Evolutionary conservation across 2,113 vertebrate species (phyloP).

Genomic region (Elephantulus edwardii): DNA sequence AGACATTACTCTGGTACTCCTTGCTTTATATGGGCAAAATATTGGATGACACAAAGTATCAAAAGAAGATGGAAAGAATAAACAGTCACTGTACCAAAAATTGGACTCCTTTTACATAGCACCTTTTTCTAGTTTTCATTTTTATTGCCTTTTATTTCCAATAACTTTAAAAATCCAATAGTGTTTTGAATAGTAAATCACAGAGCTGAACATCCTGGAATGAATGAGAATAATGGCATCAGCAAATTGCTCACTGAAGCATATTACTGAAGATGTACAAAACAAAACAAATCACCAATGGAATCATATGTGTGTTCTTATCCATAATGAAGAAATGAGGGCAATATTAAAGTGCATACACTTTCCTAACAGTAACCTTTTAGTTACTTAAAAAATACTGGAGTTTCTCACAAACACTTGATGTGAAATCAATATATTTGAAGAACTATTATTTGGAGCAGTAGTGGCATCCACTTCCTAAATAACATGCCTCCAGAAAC

Average conservation of each 20-base stretch:
- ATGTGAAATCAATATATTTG: neutral
- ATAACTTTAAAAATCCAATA: neutral
- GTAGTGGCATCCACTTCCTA: too few species aligned
- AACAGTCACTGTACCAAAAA: too few species aligned
- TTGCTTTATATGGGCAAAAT: too few species aligned
- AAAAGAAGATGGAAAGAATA: too few species aligned
- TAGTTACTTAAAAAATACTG: slow-evolving; percentile 30
- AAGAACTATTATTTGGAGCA: neutral
- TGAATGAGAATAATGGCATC: neutral
- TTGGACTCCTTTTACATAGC: too few species aligned
- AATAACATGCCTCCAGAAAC: too few species aligned
- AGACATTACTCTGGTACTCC: too few species aligned
- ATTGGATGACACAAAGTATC: too few species aligned
- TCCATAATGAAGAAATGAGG: neutral
- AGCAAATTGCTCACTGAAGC: neutral
- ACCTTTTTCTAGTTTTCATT: neutral
- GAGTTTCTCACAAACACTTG: neutral
- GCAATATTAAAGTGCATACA: neutral
- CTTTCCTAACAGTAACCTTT: slow-evolving; percentile 4
- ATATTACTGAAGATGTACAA: neutral
- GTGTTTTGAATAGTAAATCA: neutral
- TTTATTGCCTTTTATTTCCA: neutral
- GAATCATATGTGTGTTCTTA: neutral
- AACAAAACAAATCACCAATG: neutral
- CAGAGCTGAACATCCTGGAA: neutral